Evolutionary conservation across 2,797 vertebrate species (phyloP), one percentile per base, ranked within the genome.

Genomic region (Thripadectes ignobilis): DNA sequence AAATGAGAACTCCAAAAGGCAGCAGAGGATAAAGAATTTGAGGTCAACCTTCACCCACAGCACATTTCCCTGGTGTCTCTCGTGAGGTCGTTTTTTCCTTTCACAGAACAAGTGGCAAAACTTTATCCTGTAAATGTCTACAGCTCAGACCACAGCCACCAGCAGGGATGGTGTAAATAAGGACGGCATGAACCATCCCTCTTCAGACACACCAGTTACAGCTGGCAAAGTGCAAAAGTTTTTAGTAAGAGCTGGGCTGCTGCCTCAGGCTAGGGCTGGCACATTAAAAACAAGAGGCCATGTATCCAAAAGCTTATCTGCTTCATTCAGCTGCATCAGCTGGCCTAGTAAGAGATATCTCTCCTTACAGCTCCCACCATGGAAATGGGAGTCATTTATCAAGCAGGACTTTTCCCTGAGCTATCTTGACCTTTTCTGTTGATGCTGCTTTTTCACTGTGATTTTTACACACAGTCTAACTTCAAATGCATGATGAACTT

Each of bases 331-430:
- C 89, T 94, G 73, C 75, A 86, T 90, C 93, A 92, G 51, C 66
- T 76, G 69, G 66, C 75, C 85, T 76, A 48, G 30, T 63, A 82
- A 63, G 83, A 90, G 77, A 61, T 95, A 81, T 88, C 90, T 95
- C 90, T 88, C 63, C 90, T 92, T 39, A 36, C 92, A 94, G 85
- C 74, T 88, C 85, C 91, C 85, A 51, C 59, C 76, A 29, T 48
- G 66, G 77, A 93, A 96, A 93, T 79, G 45, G 82, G 52, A 95
- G 85, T 87, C 55, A 67, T 95, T 94, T 82, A 90, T 96, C 94
- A 95, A 86, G 49, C 29, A 68, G 10, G 85, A 94, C 84, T 92
- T 82, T 88, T 72, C 61, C 34, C 80, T 82, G 43, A 88, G 68
- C 84, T 63, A 16, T 55, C 46, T 78, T 86, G 92, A 93, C 95